Evolutionary conservation across 2,113 vertebrate genomes (phyloP), one percentile per base, ranked within the genome.

Genomic region (Clarias batrachus): DNA sequence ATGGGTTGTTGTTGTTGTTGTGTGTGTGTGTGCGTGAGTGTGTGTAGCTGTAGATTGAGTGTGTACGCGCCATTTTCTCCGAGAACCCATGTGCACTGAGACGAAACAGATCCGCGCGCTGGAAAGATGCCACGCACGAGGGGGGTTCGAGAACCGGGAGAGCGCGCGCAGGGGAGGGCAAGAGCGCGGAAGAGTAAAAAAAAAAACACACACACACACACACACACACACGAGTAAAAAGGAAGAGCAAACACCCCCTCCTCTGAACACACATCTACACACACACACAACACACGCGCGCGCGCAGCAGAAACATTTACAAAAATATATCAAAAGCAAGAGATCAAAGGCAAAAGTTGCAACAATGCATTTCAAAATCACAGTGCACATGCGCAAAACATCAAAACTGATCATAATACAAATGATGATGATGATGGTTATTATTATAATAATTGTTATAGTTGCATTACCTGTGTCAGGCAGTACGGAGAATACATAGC

Each of bases 401-500:
- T 8, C 77, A 62, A 80, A 62, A 60, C 19, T 62, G 19, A 41
- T 81, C 57, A 12, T 3, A 7, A 23, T 37, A 23, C 0, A 77
- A 12, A 30, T 59, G 4, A 17, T 71, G 17, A 41, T 62, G 2
- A 30, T 23, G 2, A 37, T 12, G 11, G 59, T 33, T 2, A 59
- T 19, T 0, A 59, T 54, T n/a, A 27, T n/a, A 4, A 59, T 59
- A 11, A 30, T 54, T 74, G 23, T 37, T n/a, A 65, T 65, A 41
- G 25, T 48, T 48, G 76, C 52, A 62, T 91, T 96, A 96, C 95
- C 95, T 96, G 95, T 93, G 95, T 96, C 92, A 96, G 87, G 94
- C 95, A 96, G 94, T 96, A 96, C 76, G 95, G 95, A 86, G 95
- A 96, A 89, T 96, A 96, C 95, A 96, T 96, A 90, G 93, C 88